Percentiles rank a stretch among this genome's conserved stretches.
phyloP scores from a whole-genome alignment of 2,797 vertebrate species.

The Sebastes matsubarae region DNA sequence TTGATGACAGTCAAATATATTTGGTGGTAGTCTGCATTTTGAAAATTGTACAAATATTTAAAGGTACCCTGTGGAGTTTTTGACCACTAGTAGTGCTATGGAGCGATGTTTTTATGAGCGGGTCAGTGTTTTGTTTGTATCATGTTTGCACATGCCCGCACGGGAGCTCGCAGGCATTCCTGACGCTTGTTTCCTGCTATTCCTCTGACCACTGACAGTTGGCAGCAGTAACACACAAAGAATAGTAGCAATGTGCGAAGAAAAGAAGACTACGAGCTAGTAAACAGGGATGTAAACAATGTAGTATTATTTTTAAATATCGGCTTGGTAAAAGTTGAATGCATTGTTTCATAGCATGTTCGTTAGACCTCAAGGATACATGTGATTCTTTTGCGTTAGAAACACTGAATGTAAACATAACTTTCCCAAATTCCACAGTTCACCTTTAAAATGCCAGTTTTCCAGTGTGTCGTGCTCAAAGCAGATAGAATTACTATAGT shows the following conservation, averaged over 20 bases:
- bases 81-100: background rate
- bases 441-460: background rate
- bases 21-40: background rate
- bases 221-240: background rate
- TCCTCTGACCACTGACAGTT: background rate
- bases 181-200: background rate
- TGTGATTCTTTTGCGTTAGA: rapidly evolving
- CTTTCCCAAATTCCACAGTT: background rate
- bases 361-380: background rate
- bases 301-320: background rate
- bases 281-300: background rate
- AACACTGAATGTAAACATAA: background rate
- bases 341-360: background rate
- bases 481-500: background rate
- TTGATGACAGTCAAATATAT: no score
- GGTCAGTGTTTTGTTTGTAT: background rate
- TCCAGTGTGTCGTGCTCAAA: background rate
- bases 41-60: background rate
- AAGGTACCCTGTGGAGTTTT: background rate
- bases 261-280: background rate
- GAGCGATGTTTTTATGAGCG: background rate
- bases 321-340: background rate
- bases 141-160: background rate
- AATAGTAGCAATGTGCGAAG: background rate
- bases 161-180: background rate